Percentiles rank a stretch among this genome's conserved stretches.
Evolutionary conservation across 2,888 invertebrate species (phyloP).

Genomic region (Phorcus lineatus): DNA sequence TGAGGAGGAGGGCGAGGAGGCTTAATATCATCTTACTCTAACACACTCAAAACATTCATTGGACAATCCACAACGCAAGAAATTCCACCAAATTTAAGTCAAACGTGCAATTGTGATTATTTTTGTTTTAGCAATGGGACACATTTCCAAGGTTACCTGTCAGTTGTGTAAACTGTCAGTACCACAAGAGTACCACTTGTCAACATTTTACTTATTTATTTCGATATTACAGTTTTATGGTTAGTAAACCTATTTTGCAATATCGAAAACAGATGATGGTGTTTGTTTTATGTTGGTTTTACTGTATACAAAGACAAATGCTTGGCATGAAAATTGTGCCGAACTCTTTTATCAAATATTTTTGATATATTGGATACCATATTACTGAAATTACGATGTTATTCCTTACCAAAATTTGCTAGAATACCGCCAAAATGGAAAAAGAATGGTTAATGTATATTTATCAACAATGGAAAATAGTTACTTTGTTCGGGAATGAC

Average conservation of each 20-base stretch:
- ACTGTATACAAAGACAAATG: too few relatives aligned
- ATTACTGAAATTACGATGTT: too few relatives aligned
- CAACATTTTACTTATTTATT: not conserved
- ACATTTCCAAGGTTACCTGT: not conserved
- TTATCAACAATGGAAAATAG: too few relatives aligned
- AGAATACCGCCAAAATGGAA: too few relatives aligned
- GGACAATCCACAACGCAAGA: not conserved
- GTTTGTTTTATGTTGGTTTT: not conserved
- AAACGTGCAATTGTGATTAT: not conserved
- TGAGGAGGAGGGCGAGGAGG: not conserved
- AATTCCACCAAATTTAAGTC: not conserved
- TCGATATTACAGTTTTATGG: not conserved
- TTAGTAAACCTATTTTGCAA: constrained; percentile 1
- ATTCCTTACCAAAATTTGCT: too few relatives aligned
- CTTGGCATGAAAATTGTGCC: too few relatives aligned
- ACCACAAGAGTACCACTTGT: not conserved
- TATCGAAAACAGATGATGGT: not conserved
- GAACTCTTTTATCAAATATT: too few relatives aligned
- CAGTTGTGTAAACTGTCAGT: not conserved
- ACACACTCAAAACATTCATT: not conserved
- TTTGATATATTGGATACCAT: too few relatives aligned
- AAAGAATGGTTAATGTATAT: too few relatives aligned
- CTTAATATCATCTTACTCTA: not conserved
- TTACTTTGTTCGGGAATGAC: too few relatives aligned
- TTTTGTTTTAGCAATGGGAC: not conserved